Conservation (phyloP, 2,113 vertebrate species). For the Cyrtonyx montezumae region DNA sequence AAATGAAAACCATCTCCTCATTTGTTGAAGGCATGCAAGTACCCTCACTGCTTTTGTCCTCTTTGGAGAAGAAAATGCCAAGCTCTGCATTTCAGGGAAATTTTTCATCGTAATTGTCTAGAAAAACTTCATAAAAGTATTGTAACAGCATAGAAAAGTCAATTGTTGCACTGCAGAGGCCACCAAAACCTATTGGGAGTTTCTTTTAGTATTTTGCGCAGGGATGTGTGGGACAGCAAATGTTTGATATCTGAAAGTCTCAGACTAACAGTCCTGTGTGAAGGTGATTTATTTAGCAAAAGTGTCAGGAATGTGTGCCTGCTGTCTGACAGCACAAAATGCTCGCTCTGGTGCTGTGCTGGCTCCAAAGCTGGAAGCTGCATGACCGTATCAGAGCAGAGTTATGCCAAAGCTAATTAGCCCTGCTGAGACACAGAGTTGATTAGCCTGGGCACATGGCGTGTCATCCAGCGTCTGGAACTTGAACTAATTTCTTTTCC, state of each 20-base stretch:
- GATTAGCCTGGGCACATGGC: constrained; percentile 32
- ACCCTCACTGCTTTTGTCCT: not conserved
- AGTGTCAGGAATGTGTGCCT: not conserved
- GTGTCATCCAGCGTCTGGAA: not conserved
- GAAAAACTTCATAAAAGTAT: not conserved
- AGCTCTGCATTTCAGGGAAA: not conserved
- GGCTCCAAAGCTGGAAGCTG: constrained; percentile 13
- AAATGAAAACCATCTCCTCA: not conserved
- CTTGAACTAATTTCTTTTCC: not conserved
- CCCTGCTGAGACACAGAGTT: constrained; percentile 25
- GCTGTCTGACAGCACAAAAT: not conserved
- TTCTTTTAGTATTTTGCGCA: not conserved
- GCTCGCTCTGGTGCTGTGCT: not conserved
- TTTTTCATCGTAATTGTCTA: not conserved
- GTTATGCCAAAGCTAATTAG: constrained; percentile 56
- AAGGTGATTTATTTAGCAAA: not conserved
- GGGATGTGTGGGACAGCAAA: not conserved
- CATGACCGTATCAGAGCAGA: not conserved
- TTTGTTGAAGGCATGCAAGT: not conserved
- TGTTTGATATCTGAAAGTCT: not conserved
- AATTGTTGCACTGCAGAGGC: not conserved
- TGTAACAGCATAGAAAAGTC: not conserved
- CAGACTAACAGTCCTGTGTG: not conserved
- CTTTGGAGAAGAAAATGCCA: not conserved
- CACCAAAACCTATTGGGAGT: not conserved